These are phyloP conservation scores for Nephrotoma appendiculata DNA, from an alignment of 2,888 invertebrate species.

Conservation along the genomic window DNA sequence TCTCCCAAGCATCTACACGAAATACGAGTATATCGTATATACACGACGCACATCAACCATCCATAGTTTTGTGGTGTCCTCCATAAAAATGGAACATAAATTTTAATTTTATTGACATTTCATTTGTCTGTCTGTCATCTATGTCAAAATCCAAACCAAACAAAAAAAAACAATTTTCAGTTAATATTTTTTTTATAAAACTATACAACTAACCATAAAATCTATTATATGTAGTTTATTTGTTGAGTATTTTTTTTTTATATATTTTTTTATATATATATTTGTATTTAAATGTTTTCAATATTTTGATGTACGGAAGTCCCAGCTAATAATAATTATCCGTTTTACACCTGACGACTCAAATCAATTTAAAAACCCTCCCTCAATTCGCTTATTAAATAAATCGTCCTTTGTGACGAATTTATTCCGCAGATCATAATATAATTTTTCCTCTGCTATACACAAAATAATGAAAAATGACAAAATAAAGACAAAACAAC, in stretches of 20 bases:
- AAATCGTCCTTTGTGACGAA: neutral
- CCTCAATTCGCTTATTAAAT: neutral
- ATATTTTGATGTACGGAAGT: neutral
- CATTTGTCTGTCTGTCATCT: neutral
- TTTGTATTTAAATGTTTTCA: too few relatives aligned
- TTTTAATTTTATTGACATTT: neutral
- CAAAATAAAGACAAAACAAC: neutral
- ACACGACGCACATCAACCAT: neutral
- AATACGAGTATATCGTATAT: neutral
- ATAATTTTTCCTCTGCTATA: neutral
- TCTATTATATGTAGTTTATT: neutral
- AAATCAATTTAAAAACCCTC: neutral
- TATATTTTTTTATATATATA: neutral
- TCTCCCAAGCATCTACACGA: neutral
- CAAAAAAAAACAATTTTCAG: neutral
- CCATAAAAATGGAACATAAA: neutral
- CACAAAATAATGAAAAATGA: neutral
- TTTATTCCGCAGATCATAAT: neutral
- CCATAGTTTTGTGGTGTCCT: neutral
- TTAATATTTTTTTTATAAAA: neutral
- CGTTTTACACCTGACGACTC: neutral
- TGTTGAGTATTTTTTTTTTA: neutral
- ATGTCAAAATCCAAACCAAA: neutral
- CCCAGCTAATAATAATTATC: neutral
- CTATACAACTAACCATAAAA: neutral